Base-by-base conservation (phyloP, 2,113 vertebrate species). In the Oncorhynchus tshawytscha region DNA sequence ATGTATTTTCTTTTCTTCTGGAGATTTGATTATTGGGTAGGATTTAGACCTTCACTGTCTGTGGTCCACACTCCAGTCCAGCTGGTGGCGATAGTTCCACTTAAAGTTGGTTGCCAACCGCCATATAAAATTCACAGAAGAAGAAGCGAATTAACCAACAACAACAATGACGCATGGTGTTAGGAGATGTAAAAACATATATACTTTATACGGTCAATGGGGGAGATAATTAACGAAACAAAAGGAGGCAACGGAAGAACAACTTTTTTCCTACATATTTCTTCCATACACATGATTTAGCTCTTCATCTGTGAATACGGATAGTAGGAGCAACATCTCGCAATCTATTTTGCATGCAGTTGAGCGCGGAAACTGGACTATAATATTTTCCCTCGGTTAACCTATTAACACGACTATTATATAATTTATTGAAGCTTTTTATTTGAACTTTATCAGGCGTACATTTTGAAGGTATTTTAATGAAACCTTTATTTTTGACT, bases 301-400 rank as follows among this genome's bases (percentile, higher is more conserved):
- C 39, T 60, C 27, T 67, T 34, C 11, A 29, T 31, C 67, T 48
- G 59, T 8, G 34, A 64, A 11, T 49, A 74, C 70, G 67, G 57
- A 6, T 68, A 65, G 51, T 16, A 31, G 48, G 62, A 24, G 6
- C 66, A 29, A 2, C 62, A 73, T 82, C 86, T 83, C 76, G 79
- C 79, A 71, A 82, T 48, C 72, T 75, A 2, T 82, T 88, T 84
- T 78, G n/a, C 73, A 51, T 80, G 79, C 83, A 80, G 76, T 75
- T 67, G 71, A 31, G 78, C 73, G 71, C 69, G 83, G 83, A 8
- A 66, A 79, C 12, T 49, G 84, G 80, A 78, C 83, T 78, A 82
- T 76, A 69, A 74, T 78, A 27, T 73, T 73, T 83, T 76, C 71
- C 69, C 80, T 76, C 80, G 78, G 49, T 54, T 54, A 15, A 18